Evolutionary conservation across 2,113 vertebrate species (phyloP).

Genomic region (Cricetomys ansorgei): DNA sequence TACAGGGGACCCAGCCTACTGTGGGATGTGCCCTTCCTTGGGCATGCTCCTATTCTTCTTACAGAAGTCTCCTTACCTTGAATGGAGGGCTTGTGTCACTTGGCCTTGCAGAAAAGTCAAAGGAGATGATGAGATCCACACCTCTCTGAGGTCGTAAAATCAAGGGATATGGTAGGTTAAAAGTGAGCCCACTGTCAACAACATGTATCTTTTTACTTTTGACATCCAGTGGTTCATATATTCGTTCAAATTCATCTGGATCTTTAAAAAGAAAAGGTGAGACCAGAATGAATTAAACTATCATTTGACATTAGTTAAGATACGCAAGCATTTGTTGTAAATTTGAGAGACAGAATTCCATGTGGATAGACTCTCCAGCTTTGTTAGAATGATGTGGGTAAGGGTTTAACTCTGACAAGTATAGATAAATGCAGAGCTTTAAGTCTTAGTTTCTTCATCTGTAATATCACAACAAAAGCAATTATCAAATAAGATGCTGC

Average conservation of each 20-base stretch:
- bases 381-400: neutral
- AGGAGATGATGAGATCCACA: constrained; percentile 97
- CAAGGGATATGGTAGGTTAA: constrained; percentile 96
- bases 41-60: neutral
- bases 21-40: neutral
- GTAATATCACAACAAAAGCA: neutral
- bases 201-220: constrained; percentile 99
- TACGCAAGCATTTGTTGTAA: neutral
- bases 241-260: constrained; percentile 97
- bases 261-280: constrained; percentile 84
- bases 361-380: neutral
- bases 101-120: constrained; percentile 97
- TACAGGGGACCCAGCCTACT: neutral
- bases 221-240: constrained; percentile 98
- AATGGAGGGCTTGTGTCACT: constrained; percentile 98
- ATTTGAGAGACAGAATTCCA: neutral
- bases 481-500: neutral
- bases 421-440: neutral
- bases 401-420: neutral
- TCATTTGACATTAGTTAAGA: neutral
- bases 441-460: neutral
- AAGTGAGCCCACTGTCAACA: constrained; percentile 98
- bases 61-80: constrained; percentile 88
- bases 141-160: constrained; percentile 94
- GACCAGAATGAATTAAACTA: neutral